phyloP scores from a whole-genome alignment of 2,797 vertebrate genomes.

The Ispidina lecontei region DNA sequence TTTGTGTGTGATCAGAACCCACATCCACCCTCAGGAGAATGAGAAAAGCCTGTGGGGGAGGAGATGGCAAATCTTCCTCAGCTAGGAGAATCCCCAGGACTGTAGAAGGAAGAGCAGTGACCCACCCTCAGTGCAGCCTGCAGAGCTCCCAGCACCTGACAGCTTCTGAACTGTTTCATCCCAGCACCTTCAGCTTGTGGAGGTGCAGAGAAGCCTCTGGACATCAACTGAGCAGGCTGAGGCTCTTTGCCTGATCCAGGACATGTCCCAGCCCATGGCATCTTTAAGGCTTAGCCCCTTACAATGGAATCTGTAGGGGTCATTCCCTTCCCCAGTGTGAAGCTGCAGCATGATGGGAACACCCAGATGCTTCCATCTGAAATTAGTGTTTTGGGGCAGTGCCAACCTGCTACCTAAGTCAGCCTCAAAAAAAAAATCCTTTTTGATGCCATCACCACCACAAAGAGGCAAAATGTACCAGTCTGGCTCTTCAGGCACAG shows the following conservation, averaged over 20 bases:
- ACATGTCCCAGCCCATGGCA: background rate
- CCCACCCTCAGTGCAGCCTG: background rate
- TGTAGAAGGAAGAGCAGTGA: background rate
- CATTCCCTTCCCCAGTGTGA: background rate
- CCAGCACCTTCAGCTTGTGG: rapidly evolving
- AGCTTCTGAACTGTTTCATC: background rate
- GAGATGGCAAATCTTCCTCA: background rate
- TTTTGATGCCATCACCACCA: background rate
- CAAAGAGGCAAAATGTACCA: background rate
- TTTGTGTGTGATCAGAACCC: background rate
- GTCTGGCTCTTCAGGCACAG: background rate
- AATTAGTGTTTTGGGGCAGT: background rate
- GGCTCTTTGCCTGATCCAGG: background rate
- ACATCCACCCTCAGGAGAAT: background rate
- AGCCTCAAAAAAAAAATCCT: too few relatives aligned
- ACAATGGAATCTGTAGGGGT: too few relatives aligned
- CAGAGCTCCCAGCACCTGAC: background rate
- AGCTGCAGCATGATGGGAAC: background rate
- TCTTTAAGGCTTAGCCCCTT: too few relatives aligned
- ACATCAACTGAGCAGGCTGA: background rate
- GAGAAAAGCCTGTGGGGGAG: background rate
- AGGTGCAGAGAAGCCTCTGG: background rate
- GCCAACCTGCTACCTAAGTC: background rate
- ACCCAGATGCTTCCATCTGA: background rate
- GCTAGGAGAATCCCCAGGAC: too few relatives aligned